Base-by-base conservation (phyloP, 2,113 vertebrate species). In the Toxotes jaculatrix region DNA sequence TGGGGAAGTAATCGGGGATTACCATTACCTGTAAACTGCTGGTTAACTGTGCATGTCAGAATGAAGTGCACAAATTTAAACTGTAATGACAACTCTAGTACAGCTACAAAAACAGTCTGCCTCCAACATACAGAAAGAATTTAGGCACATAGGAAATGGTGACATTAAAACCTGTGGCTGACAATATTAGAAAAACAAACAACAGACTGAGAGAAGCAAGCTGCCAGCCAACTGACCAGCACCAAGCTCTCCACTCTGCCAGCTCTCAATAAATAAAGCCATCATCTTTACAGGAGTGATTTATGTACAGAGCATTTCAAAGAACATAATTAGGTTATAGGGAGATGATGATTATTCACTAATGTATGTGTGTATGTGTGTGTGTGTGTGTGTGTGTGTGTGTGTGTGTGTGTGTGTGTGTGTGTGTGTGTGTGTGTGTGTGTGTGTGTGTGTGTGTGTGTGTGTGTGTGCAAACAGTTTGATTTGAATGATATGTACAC, bases 21-120 rank as follows among this genome's bases (percentile, higher is more conserved):
- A 86, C 79, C 73, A 90, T 94, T 93, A 94, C 93, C 92, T 93
- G 92, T 77, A 69, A 79, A 93, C 86, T 91, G 90, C 89, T 76
- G 92, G 84, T 88, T 91, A 91, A 92, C 91, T 92, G 90, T 86
- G 86, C 84, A 85, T 82, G 90, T 89, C 87, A 92, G 83, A 93
- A 87, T 92, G 53, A 92, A 89, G 85, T 87, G 80, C 79, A 89
- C 73, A 90, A 17, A 85, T 90, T 83, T 80, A 72, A 87, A 89
- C 45, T 83, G 74, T 57, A 53, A 80, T 45, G 66, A 77, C 75
- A 87, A 59, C 57, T 76, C 72, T 81, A 56, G 34, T 19, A 82
- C 73, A 89, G 53, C 82, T 86, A 74, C 32, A 77, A 49, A 77
- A 63, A 79, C 53, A 79, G 56, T 64, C 60, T 57, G 45, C 59